Conservation (phyloP, 2,888 invertebrate species). For the Tridacna gigas region DNA sequence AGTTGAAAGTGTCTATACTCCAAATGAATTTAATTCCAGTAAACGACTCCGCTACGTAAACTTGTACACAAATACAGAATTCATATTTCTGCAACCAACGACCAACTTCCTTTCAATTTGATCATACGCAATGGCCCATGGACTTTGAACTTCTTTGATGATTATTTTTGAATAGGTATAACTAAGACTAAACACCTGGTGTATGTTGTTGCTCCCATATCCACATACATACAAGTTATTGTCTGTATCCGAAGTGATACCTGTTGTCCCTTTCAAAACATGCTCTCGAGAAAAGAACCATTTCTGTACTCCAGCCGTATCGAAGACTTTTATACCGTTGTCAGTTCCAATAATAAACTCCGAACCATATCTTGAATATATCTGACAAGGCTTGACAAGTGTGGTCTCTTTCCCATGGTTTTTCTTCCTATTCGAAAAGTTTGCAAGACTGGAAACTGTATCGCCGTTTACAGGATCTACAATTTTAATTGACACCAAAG, state of each 20-base stretch:
- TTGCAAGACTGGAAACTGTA: background rate
- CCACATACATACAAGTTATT: constrained; percentile 16
- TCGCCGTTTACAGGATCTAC: background rate
- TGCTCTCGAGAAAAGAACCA: background rate
- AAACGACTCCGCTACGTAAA: background rate
- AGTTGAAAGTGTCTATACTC: no score
- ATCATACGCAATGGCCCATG: constrained; percentile 19
- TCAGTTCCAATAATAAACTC: background rate
- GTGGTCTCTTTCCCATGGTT: background rate
- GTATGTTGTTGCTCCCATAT: background rate
- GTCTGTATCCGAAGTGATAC: background rate
- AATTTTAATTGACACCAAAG: background rate
- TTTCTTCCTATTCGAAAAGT: background rate
- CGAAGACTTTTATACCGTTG: background rate
- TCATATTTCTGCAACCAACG: background rate
- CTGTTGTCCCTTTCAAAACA: background rate
- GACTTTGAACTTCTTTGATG: background rate
- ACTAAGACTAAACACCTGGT: constrained; percentile 7
- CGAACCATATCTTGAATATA: background rate
- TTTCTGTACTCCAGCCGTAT: background rate
- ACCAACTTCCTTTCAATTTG: background rate
- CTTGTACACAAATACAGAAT: background rate
- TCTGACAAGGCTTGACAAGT: constrained; percentile 2
- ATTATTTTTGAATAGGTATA: constrained; percentile 4
- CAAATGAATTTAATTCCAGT: no score